These are phyloP conservation scores for Monoplex corrugatus DNA, from an alignment of 2,888 invertebrate species.

Conservation along the genomic window DNA sequence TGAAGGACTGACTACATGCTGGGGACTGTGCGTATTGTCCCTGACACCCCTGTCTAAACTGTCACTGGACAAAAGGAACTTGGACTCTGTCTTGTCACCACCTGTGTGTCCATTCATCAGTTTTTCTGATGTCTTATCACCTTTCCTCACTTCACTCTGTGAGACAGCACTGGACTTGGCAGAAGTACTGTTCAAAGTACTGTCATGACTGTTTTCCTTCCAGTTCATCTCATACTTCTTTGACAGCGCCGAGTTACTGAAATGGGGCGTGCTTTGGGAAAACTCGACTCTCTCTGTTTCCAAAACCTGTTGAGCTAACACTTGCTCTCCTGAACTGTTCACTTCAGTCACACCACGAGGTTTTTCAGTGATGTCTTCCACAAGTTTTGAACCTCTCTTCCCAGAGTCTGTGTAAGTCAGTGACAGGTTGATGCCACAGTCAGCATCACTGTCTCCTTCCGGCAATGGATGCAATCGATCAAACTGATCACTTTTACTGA, in stretches of 20 bases:
- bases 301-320: conserved; percentile 47
- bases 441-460: not conserved
- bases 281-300: conserved; percentile 68
- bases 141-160: not conserved
- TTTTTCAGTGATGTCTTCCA: conserved; percentile 29
- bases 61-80: not conserved
- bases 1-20: not conserved
- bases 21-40: not conserved
- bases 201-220: not conserved
- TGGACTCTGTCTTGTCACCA: not conserved
- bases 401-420: not conserved
- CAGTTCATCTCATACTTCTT: conserved; percentile 44
- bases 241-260: conserved; percentile 54
- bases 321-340: not conserved
- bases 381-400: not conserved
- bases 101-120: not conserved
- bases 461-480: not conserved
- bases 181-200: not conserved
- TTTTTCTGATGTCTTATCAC: too few relatives aligned
- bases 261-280: conserved; percentile 63
- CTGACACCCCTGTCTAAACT: not conserved
- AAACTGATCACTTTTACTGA: not conserved
- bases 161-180: not conserved
- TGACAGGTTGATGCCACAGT: not conserved
- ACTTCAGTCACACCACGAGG: conserved; percentile 4